phyloP scores from a whole-genome alignment of 2,113 vertebrate species.

The Odocoileus hemionus region DNA sequence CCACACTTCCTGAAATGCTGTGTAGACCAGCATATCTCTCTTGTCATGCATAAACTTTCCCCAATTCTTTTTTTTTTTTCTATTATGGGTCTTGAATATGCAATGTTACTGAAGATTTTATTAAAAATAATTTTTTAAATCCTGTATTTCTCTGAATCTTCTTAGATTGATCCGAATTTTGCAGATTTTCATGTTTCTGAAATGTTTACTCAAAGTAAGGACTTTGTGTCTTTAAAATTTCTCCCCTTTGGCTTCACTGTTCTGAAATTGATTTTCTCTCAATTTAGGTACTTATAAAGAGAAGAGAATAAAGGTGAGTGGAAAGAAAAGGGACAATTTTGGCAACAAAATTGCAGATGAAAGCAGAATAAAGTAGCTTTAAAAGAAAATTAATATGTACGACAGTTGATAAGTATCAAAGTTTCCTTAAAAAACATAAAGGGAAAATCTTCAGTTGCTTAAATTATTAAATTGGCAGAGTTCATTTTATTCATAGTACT shows the following conservation, averaged over 20 bases:
- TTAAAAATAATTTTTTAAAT: background rate
- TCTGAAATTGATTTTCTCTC: slow-evolving; percentile 23
- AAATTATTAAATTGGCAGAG: background rate
- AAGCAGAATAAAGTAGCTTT: background rate
- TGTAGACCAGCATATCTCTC: background rate
- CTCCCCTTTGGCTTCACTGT: background rate
- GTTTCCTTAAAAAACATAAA: background rate
- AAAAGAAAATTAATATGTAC: background rate
- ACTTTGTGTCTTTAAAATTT: background rate
- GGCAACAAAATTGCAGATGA: background rate
- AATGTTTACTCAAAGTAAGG: background rate
- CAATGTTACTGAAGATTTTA: background rate
- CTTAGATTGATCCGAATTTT: background rate
- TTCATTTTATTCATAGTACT: background rate
- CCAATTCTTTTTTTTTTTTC: background rate
- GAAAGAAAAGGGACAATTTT: background rate
- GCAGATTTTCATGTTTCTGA: background rate
- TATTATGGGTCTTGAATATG: background rate
- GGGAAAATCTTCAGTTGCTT: background rate
- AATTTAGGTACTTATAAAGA: background rate
- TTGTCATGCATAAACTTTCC: background rate
- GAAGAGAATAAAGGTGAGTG: background rate
- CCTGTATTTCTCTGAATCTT: background rate
- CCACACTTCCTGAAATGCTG: background rate
- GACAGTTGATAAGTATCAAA: background rate